phyloP scores from a whole-genome alignment of 1,140 invertebrate genomes.

The Hycleus cichorii region DNA sequence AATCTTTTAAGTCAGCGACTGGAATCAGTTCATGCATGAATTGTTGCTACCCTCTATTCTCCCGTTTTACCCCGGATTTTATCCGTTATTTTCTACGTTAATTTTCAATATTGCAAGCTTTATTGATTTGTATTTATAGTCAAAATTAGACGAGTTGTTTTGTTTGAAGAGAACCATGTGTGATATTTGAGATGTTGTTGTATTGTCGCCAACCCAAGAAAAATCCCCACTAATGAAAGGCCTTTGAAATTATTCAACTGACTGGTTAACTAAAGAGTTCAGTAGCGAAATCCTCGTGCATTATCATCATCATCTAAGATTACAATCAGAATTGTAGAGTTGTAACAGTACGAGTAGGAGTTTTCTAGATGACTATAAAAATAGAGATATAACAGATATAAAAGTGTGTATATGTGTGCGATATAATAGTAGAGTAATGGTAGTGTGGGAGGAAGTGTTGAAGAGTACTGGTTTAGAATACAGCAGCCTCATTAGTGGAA shows the following conservation, averaged over 20 bases:
- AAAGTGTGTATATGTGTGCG: neutral
- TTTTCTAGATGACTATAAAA: neutral
- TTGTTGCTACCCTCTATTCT: neutral
- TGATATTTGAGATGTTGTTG: too few species aligned
- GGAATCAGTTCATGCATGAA: neutral
- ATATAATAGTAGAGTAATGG: neutral
- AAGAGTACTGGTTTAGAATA: constrained; percentile 17
- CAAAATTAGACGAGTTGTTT: too few species aligned
- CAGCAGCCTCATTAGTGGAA: constrained; percentile 26
- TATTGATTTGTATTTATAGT: too few species aligned
- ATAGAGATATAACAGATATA: neutral
- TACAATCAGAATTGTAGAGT: constrained; percentile 14
- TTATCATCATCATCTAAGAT: constrained; percentile 25
- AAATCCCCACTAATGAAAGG: neutral
- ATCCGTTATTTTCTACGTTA: too few species aligned
- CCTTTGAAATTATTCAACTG: neutral
- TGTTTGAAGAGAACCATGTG: too few species aligned
- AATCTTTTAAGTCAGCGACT: neutral
- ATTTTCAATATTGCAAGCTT: too few species aligned
- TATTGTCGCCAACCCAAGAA: neutral
- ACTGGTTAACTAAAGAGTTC: neutral
- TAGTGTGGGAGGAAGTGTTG: constrained; percentile 2
- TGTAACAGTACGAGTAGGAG: neutral
- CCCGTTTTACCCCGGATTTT: neutral
- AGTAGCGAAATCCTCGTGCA: constrained; percentile 6